phyloP scores from a whole-genome alignment of 2,888 invertebrate genomes.

The Drosophila borborema region DNA sequence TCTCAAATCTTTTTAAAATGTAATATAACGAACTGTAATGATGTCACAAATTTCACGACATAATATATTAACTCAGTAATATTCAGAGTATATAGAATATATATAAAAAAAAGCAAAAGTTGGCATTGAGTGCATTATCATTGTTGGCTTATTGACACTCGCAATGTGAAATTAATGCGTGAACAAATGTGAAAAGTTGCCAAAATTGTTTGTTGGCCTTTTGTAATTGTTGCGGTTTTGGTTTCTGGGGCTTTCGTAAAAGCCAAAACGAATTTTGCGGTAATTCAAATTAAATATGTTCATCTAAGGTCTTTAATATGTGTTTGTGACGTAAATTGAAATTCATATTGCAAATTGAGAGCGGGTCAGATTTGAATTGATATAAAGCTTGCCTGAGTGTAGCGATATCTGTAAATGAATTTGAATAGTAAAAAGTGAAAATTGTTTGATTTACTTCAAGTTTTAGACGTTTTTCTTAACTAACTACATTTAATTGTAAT shows the following conservation, averaged over 20 bases:
- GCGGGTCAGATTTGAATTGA: neutral
- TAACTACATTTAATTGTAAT: neutral
- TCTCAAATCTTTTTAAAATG: no score
- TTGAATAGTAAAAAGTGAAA: no score
- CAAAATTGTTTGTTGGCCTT: slow-evolving; percentile 60
- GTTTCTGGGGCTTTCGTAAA: slow-evolving; percentile 21
- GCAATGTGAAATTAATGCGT: slow-evolving; percentile 61
- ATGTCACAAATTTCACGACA: neutral
- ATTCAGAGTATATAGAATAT: neutral
- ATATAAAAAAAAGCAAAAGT: neutral
- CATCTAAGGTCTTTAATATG: neutral
- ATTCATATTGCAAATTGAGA: slow-evolving; percentile 5
- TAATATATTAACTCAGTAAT: neutral
- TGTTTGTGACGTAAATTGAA: slow-evolving; percentile 4
- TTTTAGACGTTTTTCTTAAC: no score
- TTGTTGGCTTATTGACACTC: slow-evolving; percentile 67
- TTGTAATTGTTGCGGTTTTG: slow-evolving; percentile 63
- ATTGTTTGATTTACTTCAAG: neutral
- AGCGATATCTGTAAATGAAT: no score
- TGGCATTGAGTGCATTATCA: slow-evolving; percentile 59
- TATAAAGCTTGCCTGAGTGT: neutral
- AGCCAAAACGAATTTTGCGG: slow-evolving; percentile 42
- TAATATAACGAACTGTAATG: neutral
- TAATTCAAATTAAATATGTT: slow-evolving; percentile 19
- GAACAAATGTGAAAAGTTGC: slow-evolving; percentile 67